Evolutionary conservation across 2,113 vertebrate genomes (phyloP), one percentile per base, ranked within the genome.

Genomic region (Zootoca vivipara): DNA sequence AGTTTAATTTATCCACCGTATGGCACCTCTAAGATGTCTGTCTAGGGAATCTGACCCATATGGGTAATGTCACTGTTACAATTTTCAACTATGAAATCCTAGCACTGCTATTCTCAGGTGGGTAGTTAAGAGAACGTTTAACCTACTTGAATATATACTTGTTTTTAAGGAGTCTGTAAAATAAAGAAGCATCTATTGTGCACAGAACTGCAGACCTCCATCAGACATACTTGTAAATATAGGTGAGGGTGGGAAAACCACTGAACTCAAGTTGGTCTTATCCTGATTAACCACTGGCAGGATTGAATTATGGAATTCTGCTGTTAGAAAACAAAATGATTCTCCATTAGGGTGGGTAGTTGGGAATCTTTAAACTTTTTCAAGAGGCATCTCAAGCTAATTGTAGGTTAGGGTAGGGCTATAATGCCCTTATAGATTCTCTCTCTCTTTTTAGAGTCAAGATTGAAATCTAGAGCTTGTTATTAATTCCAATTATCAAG

Each of bases 21-120:
- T 1, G 0, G 9, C 5, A 0, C 12, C 35, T 83, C 28, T 72
- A 78, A 0, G 1, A 0, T 69, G 0, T 0, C 0, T 77, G 0
- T 0, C 3, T 10, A 1, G 0, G 75, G 0, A 30, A 86, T 1
- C 0, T 56, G 40, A 1, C 0, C 0, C 0, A 78, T 67, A 0
- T 0, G 1, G 72, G 0, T 89, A 64, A 28, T 5, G 0, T 16
- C 20, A 1, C 1, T n/a, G 80, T 13, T 2, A 15, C 24, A 22
- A 3, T 0, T 13, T 82, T 0, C 0, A 0, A 0, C 1, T 40
- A 0, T 62, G 30, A 56, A 3, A 1, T 69, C 0, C 3, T 78
- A 9, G 1, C 1, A 1, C 22, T 87, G 2, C 0, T 89, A 0
- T 22, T 13, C 40, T 35, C 3, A 79, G 81, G 89, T 92, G 42